These are phyloP conservation scores for Drosophila lowei DNA, from an alignment of 1,140 invertebrate genomes.

Conservation along the genomic window DNA sequence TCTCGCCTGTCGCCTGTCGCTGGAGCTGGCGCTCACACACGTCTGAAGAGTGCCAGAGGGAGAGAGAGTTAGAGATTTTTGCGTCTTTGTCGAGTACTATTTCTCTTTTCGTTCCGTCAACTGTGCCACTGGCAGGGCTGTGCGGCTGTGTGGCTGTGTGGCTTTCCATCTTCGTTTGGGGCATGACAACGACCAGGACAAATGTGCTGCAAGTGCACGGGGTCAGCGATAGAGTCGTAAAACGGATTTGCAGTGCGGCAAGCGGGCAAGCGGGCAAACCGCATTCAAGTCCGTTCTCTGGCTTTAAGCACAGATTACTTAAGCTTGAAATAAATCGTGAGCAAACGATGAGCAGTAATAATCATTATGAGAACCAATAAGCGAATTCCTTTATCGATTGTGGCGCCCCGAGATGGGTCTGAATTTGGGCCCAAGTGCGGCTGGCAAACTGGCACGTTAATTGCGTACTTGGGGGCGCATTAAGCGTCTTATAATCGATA, in stretches of 20 bases:
- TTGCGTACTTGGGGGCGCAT: constrained; percentile 59
- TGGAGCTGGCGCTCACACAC: too few relatives aligned
- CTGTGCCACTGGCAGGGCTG: constrained; percentile 12
- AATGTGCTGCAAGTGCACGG: constrained; percentile 54
- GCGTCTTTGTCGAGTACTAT: not conserved
- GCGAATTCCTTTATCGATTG: constrained; percentile 25
- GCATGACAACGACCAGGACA: constrained; percentile 44
- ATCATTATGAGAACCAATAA: constrained; percentile 8
- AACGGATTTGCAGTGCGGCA: constrained; percentile 27
- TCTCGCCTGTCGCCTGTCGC: too few relatives aligned
- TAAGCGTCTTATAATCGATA: constrained; percentile 72
- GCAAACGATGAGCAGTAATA: not conserved
- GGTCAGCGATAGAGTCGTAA: constrained; percentile 49
- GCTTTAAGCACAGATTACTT: constrained; percentile 37
- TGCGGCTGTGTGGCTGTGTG: constrained; percentile 27
- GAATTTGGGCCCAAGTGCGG: constrained; percentile 41
- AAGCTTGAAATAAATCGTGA: constrained; percentile 18
- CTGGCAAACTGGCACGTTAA: constrained; percentile 63
- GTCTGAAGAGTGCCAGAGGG: too few relatives aligned
- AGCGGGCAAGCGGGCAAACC: not conserved
- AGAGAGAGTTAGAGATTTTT: constrained; percentile 7
- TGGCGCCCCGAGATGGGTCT: constrained; percentile 9
- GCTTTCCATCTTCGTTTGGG: constrained; percentile 57
- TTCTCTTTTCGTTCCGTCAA: constrained; percentile 1
- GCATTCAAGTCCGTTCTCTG: constrained; percentile 21